phyloP scores from a whole-genome alignment of 2,888 invertebrate genomes.

The Spatulosminthurus flaviceps region DNA sequence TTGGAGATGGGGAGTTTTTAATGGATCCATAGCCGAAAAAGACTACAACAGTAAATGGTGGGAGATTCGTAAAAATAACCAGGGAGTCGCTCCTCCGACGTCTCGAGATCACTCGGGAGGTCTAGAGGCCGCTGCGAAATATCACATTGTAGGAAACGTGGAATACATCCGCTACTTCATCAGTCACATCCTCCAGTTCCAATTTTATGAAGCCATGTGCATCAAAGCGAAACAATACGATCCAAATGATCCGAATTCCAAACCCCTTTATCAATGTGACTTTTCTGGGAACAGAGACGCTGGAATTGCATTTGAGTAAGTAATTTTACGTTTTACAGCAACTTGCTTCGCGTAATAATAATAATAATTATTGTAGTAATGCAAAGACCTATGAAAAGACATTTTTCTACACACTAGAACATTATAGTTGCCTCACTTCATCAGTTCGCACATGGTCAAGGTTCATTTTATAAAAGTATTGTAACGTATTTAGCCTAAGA shows the following conservation, averaged over 20 bases:
- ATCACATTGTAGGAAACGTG: slow-evolving; percentile 65
- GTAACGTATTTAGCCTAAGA: too few relatives aligned
- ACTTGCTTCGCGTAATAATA: too few relatives aligned
- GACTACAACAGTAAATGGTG: slow-evolving; percentile 65
- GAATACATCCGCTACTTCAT: slow-evolving; percentile 66
- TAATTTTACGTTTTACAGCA: not conserved
- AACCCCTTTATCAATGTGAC: slow-evolving; percentile 66
- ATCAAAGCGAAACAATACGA: slow-evolving; percentile 66
- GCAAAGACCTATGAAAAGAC: too few relatives aligned
- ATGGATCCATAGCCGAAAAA: slow-evolving; percentile 57
- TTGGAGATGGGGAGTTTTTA: slow-evolving; percentile 65
- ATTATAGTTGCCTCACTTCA: too few relatives aligned
- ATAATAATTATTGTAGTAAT: too few relatives aligned
- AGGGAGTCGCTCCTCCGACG: slow-evolving; percentile 53
- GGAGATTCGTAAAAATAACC: slow-evolving; percentile 58
- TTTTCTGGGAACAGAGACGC: slow-evolving; percentile 67
- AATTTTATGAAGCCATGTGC: slow-evolving; percentile 68
- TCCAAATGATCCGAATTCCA: slow-evolving; percentile 26
- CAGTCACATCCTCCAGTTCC: slow-evolving; percentile 68
- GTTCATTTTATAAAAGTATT: not conserved
- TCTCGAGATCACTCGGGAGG: slow-evolving; percentile 59
- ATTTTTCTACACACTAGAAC: too few relatives aligned
- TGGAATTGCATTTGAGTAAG: slow-evolving; percentile 66
- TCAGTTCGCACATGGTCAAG: too few relatives aligned
- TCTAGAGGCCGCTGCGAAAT: slow-evolving; percentile 66